Evolutionary conservation across 2,113 vertebrate genomes (phyloP).

Genomic region (Menura novaehollandiae): DNA sequence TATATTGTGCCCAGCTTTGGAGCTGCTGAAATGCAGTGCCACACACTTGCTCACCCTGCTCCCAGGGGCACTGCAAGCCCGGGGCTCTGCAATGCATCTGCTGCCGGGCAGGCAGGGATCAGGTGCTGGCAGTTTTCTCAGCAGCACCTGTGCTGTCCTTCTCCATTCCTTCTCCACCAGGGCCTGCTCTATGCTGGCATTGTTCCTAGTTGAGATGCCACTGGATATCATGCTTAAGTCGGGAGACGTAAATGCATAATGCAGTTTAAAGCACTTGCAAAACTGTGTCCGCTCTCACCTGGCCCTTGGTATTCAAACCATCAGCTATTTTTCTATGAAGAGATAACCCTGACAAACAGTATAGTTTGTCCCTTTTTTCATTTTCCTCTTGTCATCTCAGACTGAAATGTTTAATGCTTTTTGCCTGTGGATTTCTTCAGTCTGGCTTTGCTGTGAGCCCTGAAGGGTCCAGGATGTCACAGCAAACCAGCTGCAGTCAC

Average conservation of each 20-base stretch:
- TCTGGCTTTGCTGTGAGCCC: neutral
- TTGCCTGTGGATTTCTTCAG: neutral
- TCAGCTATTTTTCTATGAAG: neutral
- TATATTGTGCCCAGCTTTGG: fast-evolving
- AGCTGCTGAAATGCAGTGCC: neutral
- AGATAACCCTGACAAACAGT: neutral
- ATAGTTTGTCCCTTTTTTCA: neutral
- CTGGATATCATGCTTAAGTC: neutral
- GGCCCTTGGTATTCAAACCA: neutral
- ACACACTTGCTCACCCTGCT: neutral
- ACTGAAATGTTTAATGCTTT: neutral
- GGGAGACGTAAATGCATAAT: neutral
- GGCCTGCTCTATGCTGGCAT: neutral
- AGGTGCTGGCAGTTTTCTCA: neutral
- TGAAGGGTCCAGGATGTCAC: neutral
- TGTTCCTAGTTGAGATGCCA: neutral
- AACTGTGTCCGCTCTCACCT: neutral
- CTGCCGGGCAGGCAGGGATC: no score
- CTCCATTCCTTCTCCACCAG: neutral
- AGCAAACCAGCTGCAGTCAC: neutral
- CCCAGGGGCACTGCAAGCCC: no score
- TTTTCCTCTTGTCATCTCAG: neutral
- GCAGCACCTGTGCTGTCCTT: neutral
- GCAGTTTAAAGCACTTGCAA: neutral
- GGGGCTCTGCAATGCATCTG: neutral